Evolutionary conservation across 2,797 vertebrate genomes (phyloP).

Genomic region (Ctenosaura bakeri): DNA sequence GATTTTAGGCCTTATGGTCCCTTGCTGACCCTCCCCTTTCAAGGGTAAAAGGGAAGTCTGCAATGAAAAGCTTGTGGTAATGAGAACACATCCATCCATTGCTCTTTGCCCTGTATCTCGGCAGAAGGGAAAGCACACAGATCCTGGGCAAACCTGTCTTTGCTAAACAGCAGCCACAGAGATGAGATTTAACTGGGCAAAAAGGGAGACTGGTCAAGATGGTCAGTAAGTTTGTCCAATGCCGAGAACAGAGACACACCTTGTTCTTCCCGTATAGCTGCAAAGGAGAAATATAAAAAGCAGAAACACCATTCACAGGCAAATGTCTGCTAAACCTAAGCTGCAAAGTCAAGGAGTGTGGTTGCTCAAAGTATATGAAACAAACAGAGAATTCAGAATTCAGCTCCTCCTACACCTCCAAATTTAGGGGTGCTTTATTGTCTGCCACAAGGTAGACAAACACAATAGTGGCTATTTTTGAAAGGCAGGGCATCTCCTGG

Average conservation of each 20-base stretch:
- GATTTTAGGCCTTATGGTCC: no score
- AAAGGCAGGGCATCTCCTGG: constrained; percentile 64
- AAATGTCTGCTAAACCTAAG: no score
- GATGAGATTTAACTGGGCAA: neutral
- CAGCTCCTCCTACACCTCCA: constrained; percentile 8
- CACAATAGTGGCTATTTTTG: constrained; percentile 33
- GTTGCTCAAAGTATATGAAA: constrained; percentile 59
- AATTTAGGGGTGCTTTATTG: constrained; percentile 49
- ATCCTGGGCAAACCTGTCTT: neutral
- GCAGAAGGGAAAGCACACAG: neutral
- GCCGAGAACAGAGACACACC: neutral
- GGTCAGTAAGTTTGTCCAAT: neutral
- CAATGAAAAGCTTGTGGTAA: fast-evolving
- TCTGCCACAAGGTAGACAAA: constrained; percentile 57
- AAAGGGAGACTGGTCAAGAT: neutral
- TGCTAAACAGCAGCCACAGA: neutral
- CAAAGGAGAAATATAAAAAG: neutral
- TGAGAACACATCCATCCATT: neutral
- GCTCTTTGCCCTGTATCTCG: constrained; percentile 6
- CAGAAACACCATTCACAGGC: no score
- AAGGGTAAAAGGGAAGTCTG: no score
- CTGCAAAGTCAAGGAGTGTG: constrained; percentile 37
- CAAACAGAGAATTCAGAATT: constrained; percentile 31
- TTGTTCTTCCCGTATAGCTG: neutral
- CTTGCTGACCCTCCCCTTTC: no score